Conservation (phyloP, 2,888 invertebrate genomes). For the Drosophila merina region DNA sequence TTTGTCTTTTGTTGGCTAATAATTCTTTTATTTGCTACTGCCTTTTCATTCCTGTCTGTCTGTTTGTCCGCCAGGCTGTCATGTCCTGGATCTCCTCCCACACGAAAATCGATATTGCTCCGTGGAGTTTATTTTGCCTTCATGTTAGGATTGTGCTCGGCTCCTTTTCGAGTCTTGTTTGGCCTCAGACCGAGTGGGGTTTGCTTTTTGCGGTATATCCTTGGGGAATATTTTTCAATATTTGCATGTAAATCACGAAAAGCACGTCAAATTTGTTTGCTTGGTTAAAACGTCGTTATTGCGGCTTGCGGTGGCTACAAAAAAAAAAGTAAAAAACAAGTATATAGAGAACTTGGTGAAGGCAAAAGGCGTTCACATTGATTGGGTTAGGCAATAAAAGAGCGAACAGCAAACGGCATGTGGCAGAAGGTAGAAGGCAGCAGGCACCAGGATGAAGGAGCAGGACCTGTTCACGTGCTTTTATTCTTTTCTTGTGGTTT, state of each 20-base stretch:
- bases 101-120: slow-evolving; percentile 75
- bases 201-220: slow-evolving; percentile 74
- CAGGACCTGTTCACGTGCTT: slow-evolving; percentile 33
- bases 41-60: slow-evolving; percentile 43
- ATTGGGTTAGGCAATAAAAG: slow-evolving; percentile 74
- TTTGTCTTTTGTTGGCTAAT: slow-evolving; percentile 76
- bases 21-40: slow-evolving; percentile 70
- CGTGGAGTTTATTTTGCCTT: slow-evolving; percentile 51
- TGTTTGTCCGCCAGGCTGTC: slow-evolving; percentile 29
- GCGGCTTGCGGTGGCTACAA: slow-evolving; percentile 50
- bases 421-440: slow-evolving; percentile 3
- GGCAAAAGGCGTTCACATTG: slow-evolving; percentile 64
- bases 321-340: neutral
- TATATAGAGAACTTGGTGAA: slow-evolving; percentile 17
- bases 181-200: slow-evolving; percentile 54
- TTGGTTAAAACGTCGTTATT: slow-evolving; percentile 78
- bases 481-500: slow-evolving; percentile 11
- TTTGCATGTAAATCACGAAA: slow-evolving; percentile 82
- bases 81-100: slow-evolving; percentile 46
- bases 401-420: slow-evolving; percentile 18
- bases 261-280: slow-evolving; percentile 81
- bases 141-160: slow-evolving; percentile 23
- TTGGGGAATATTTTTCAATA: slow-evolving; percentile 80
- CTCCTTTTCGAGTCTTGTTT: slow-evolving; percentile 46
- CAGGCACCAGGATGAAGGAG: slow-evolving; percentile 6